Evolutionary conservation across 2,797 vertebrate species (phyloP), one percentile per base, ranked within the genome.

Genomic region (Calcarius lapponicus): DNA sequence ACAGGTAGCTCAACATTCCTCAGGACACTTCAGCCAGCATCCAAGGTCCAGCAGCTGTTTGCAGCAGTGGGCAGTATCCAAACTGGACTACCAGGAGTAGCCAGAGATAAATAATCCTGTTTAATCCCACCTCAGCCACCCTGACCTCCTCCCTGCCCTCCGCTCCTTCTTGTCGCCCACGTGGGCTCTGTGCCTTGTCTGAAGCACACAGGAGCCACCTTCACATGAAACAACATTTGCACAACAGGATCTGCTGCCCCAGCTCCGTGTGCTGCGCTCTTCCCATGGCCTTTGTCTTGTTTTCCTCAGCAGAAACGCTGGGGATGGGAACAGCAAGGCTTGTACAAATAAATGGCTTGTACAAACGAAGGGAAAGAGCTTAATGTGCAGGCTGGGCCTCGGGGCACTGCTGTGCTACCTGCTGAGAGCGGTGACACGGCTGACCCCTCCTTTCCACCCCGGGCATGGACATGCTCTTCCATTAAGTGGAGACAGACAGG

Each of bases 171-270:
- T 1, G 4, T 70, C 5, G 0, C 62, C 92, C 67, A 82, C 56
- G 1, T 11, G 10, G 10, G 73, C 51, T 74, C 87, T 0, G 0
- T 10, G 25, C 48, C 36, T 67, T 1, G 0, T 22, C 21, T 38
- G 22, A 26, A 69, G 58, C 31, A 34, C 1, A 1, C 42, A 36
- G n/a, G 25, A 91, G 36, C n/a, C 85, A 56, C 43, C 51, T 62
- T 57, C 51, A 22, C 43, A 25, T 36, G 51, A 66, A 70, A 42
- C 1, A 9, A 42, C 32, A 43, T 22, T n/a, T 74, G 43, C 66
- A 80, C 48, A 42, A 60, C 56, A 24, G 17, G 34, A 70, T 62
- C 58, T 76, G 65, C 80, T 47, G 50, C 21, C 20, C 81, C 71
- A 43, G 12, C 38, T n/a, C 45, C 7, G 5, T 0, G 16, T 13